Conservation (phyloP, 2,113 vertebrate genomes). For the Crotalus viridis region DNA sequence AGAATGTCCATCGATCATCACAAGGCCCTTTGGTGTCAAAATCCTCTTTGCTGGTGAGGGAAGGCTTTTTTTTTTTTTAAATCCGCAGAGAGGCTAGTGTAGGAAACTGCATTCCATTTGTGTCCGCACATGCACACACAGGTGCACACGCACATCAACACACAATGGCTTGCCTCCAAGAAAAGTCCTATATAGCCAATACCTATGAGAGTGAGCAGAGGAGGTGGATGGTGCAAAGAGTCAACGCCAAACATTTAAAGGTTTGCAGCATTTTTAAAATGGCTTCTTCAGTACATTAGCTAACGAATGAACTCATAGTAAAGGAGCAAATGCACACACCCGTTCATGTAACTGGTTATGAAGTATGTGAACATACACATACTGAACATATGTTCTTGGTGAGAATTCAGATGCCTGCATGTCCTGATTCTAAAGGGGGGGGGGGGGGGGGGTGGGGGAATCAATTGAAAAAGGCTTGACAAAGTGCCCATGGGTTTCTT, state of each 20-base stretch:
- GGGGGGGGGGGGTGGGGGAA: too few species aligned
- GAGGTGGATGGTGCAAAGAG: neutral
- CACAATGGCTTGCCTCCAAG: neutral
- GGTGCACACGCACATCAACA: neutral
- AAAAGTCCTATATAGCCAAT: neutral
- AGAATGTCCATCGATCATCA: conserved; percentile 45
- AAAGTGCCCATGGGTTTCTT: neutral
- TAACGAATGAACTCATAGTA: neutral
- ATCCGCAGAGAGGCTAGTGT: neutral
- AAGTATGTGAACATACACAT: neutral
- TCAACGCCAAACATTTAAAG: neutral
- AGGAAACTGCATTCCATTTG: conserved; percentile 32
- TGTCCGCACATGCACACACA: neutral
- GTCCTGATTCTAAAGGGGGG: neutral
- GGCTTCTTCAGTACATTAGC: neutral
- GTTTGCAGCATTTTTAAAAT: neutral
- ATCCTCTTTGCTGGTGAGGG: neutral
- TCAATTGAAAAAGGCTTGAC: neutral
- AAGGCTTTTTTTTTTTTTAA: neutral
- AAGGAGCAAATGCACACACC: neutral
- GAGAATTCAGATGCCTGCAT: neutral
- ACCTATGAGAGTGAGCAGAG: neutral
- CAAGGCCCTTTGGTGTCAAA: conserved; percentile 30
- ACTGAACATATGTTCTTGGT: neutral
- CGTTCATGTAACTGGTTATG: neutral